phyloP scores from a whole-genome alignment of 2,888 invertebrate genomes.

The Neria commutata region DNA sequence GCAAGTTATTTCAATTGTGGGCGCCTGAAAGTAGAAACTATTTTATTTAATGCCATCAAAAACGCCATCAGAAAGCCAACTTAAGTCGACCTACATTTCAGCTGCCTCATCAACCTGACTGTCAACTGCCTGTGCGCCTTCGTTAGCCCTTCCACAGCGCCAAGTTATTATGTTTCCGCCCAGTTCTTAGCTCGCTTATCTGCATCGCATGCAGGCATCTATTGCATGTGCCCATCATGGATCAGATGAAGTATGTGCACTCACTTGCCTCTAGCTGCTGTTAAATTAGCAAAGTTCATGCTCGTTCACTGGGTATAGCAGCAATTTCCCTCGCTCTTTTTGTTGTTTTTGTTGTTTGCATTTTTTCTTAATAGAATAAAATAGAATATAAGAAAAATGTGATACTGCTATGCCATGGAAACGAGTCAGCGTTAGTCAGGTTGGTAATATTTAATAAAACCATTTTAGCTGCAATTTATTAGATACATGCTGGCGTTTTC shows the following conservation, averaged over 20 bases:
- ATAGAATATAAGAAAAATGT: background rate
- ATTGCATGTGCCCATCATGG: too few relatives aligned
- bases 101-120: too few relatives aligned
- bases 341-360: slow-evolving; percentile 11
- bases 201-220: too few relatives aligned
- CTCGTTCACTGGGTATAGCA: slow-evolving; percentile 32
- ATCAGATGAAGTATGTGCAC: too few relatives aligned
- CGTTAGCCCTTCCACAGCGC: too few relatives aligned
- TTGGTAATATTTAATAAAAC: slow-evolving; percentile 9
- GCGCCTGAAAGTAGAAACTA: background rate
- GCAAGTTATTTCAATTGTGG: background rate
- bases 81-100: too few relatives aligned
- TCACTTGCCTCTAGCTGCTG: background rate
- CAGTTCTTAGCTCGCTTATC: too few relatives aligned
- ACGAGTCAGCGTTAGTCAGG: background rate
- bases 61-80: too few relatives aligned
- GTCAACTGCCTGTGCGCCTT: too few relatives aligned
- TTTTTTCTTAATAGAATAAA: background rate
- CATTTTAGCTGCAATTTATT: slow-evolving; percentile 25
- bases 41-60: background rate
- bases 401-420: background rate
- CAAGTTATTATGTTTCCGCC: too few relatives aligned
- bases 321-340: slow-evolving; percentile 7
- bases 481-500: slow-evolving; percentile 19
- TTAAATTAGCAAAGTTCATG: slow-evolving; percentile 32